Base-by-base conservation (phyloP, 2,797 vertebrate genomes). In the Adelosebastes latens region DNA sequence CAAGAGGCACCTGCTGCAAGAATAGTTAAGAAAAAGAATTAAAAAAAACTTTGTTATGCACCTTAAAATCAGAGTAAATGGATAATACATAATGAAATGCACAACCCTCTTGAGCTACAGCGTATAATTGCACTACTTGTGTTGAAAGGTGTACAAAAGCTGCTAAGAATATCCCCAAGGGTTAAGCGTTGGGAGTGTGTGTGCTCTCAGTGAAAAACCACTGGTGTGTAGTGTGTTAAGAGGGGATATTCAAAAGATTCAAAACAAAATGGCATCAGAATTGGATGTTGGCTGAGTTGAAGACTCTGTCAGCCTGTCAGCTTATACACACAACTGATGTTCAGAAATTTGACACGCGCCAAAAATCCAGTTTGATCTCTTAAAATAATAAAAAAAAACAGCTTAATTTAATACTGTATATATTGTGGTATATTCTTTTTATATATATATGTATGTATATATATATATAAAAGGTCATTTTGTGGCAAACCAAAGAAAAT, bases 1-100 rank as follows among this genome's bases (percentile, higher is more conserved):
- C 96, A 93, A 95, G 94, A 95, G 95, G 96, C 95, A 97, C 95
- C 96, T 94, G 95, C 93, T 94, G 95, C 95, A 93, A 95, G 94
- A 86, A 82, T 72, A 91, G 72, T 75, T 68, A 76, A 79, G 64
- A 81, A 69, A 75, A 68, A 20, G 4, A 14, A 61, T 62, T n/a
- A 34, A 71, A 79, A 68, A 77, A 69, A 82, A 39, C 4, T 6
- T 72, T 76, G 75, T 84, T 82, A 84, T 66, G 85, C 88, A 91
- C 83, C 84, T 87, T 85, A 46, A 85, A 85, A 87, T 72, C 16
- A 55, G 69, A 88, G 72, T 81, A 84, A 79, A 87, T 85, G 75
- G 55, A 80, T 72, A 53, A 53, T 53, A 53, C 49, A 85, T 75
- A 61, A 58, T 73, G 62, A 82, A 86, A 86, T 46, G 68, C 79